phyloP scores from a whole-genome alignment of 53 echinoderm and acorn worm genomes.

The Temnopleurus reevesii region DNA sequence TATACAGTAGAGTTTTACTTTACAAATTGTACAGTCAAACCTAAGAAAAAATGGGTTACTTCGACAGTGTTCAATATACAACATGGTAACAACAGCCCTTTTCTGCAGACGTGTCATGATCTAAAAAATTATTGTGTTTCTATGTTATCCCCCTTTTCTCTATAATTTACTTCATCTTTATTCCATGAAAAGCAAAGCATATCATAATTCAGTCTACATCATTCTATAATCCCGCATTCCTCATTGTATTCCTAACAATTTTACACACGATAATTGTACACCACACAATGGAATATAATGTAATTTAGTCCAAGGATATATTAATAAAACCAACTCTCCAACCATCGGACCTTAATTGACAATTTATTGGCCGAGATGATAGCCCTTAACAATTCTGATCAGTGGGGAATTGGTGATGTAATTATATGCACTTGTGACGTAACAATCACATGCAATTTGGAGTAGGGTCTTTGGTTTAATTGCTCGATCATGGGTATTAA shows the following conservation, averaged over 20 bases:
- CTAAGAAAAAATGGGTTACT: too few relatives aligned
- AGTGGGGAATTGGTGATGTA: slow-evolving; percentile 31
- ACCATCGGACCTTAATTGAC: slow-evolving; percentile 8
- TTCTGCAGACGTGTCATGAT: too few relatives aligned
- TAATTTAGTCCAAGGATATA: slow-evolving; percentile 18
- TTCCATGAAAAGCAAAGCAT: too few relatives aligned
- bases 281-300: background rate
- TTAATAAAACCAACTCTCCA: background rate
- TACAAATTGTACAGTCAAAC: too few relatives aligned
- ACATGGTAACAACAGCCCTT: too few relatives aligned
- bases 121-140: too few relatives aligned
- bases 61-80: too few relatives aligned
- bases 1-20: too few relatives aligned
- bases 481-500: background rate
- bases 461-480: background rate
- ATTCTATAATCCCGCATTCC: too few relatives aligned
- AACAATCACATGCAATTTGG: background rate
- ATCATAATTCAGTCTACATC: too few relatives aligned
- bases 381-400: background rate
- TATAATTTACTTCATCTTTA: too few relatives aligned
- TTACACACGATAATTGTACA: background rate
- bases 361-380: background rate
- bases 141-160: too few relatives aligned
- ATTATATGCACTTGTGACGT: slow-evolving; percentile 10
- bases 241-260: background rate